Evolutionary conservation across 2,888 invertebrate genomes (phyloP).

Genomic region (Napeogenes inachia): DNA sequence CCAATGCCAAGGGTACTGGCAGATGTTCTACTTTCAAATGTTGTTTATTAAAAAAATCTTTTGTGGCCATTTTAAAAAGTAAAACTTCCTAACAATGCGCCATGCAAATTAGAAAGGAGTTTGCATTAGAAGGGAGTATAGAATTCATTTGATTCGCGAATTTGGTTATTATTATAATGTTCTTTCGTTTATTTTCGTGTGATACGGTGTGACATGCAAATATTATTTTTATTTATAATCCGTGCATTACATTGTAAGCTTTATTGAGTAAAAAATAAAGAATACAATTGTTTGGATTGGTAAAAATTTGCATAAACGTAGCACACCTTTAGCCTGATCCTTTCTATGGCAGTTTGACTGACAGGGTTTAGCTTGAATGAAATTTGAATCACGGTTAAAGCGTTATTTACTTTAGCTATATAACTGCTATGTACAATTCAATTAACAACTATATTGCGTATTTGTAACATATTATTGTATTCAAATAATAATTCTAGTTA

Average conservation of each 20-base stretch:
- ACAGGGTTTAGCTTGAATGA: slow-evolving; percentile 49
- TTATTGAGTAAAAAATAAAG: slow-evolving; percentile 31
- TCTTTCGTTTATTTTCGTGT: slow-evolving; percentile 42
- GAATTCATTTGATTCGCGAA: slow-evolving; percentile 34
- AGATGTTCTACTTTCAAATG: slow-evolving; percentile 71
- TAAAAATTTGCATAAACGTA: slow-evolving; percentile 69
- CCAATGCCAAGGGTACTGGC: slow-evolving; percentile 43
- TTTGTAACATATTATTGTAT: too few species aligned
- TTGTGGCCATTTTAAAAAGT: slow-evolving; percentile 75
- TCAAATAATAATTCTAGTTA: too few species aligned
- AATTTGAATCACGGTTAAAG: slow-evolving; percentile 42
- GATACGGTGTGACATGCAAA: slow-evolving; percentile 39
- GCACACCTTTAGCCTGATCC: slow-evolving; percentile 73
- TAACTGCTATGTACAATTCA: slow-evolving; percentile 6
- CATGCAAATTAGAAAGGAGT: slow-evolving; percentile 71
- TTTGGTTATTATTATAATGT: slow-evolving; percentile 41
- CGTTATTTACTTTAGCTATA: slow-evolving; percentile 38
- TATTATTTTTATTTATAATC: slow-evolving; percentile 46
- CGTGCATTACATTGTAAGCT: slow-evolving; percentile 30
- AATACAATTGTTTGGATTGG: slow-evolving; percentile 38
- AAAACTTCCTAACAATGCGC: slow-evolving; percentile 68
- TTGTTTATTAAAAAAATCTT: slow-evolving; percentile 74
- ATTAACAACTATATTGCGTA: not conserved
- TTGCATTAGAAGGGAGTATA: slow-evolving; percentile 38
- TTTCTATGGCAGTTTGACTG: slow-evolving; percentile 71